Percentiles rank a stretch among this genome's conserved stretches.
Evolutionary conservation across 2,797 vertebrate genomes (phyloP).

Genomic region (Zonotrichia albicollis): DNA sequence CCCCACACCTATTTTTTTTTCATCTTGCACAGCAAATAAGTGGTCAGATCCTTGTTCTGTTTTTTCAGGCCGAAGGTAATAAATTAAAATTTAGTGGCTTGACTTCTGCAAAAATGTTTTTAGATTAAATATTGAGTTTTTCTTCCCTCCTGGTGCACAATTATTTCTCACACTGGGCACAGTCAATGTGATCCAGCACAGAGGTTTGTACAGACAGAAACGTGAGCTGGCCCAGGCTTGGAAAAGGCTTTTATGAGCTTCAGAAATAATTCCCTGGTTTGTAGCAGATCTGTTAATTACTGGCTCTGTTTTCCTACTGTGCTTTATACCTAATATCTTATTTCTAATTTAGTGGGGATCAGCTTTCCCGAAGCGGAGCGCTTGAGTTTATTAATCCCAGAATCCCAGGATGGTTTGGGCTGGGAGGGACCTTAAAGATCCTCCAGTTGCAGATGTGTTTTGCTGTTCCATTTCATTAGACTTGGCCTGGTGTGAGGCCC

Average conservation of each 20-base stretch:
- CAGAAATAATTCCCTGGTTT: not conserved
- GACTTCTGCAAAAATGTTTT: not conserved
- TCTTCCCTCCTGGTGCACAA: not conserved
- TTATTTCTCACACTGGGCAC: not conserved
- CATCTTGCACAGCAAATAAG: not conserved
- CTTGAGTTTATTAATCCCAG: not conserved
- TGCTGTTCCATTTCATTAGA: not conserved
- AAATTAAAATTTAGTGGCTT: not conserved
- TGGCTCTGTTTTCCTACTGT: not conserved
- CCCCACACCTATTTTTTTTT: not conserved
- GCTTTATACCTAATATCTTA: not conserved
- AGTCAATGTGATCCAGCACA: not conserved
- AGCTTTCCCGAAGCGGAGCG: not conserved
- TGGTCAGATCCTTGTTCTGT: not conserved
- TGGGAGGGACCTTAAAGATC: not conserved
- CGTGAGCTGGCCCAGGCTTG: not conserved
- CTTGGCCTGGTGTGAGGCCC: not conserved
- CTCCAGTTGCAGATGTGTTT: not conserved
- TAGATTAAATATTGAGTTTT: conserved; percentile 31
- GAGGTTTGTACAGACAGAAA: not conserved
- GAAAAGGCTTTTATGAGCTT: not conserved
- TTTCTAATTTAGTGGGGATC: not conserved
- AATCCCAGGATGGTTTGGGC: not conserved
- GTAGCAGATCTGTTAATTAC: not conserved
- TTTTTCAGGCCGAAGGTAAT: not conserved